Percentiles rank a stretch among this genome's conserved stretches.
Evolutionary conservation across 30 jellyfish, hydroid and myxozoan genomes (phyloP).

Genomic region (Aurelia sp.): DNA sequence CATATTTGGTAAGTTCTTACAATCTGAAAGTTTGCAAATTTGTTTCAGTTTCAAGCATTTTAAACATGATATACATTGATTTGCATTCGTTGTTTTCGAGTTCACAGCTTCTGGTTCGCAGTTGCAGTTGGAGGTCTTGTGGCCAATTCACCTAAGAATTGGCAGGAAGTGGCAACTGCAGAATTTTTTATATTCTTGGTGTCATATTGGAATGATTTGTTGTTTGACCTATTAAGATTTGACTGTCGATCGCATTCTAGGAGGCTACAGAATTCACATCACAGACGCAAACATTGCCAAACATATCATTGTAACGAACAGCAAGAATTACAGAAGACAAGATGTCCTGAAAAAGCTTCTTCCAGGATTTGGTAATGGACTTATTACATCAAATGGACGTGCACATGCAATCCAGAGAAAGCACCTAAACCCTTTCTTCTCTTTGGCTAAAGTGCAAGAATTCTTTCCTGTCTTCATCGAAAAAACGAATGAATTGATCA

Average conservation of each 20-base stretch:
- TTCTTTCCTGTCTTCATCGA: constrained; percentile 32
- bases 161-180: no score
- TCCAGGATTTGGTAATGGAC: constrained; percentile 62
- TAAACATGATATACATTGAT: not conserved
- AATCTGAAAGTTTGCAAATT: not conserved
- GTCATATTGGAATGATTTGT: no score
- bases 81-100: not conserved
- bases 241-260: not conserved
- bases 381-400: constrained; percentile 68
- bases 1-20: constrained; percentile 36
- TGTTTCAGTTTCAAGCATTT: not conserved
- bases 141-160: no score
- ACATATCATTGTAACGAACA: constrained; percentile 61
- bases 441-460: constrained; percentile 34
- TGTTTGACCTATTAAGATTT: no score
- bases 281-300: constrained; percentile 64
- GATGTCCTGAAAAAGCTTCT: constrained; percentile 55
- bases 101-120: no score
- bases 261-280: constrained; percentile 62
- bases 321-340: constrained; percentile 59
- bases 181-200: no score
- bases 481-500: constrained; percentile 30
- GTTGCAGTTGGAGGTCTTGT: no score
- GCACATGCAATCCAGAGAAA: constrained; percentile 77
- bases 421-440: constrained; percentile 63